Evolutionary conservation across 2,113 vertebrate species (phyloP).

Genomic region (Spizaetus ornatus): DNA sequence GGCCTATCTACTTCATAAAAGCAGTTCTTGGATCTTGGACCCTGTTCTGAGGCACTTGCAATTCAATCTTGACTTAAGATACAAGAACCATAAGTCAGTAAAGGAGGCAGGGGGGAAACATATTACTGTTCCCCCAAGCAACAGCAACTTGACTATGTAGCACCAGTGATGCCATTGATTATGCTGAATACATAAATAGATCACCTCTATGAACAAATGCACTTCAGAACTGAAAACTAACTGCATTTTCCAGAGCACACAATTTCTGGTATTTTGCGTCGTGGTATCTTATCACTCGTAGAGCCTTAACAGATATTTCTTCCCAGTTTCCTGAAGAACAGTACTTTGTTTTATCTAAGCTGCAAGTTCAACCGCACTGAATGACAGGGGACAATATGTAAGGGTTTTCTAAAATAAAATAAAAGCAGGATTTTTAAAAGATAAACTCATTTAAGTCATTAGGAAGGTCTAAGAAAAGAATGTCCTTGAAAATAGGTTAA

Average conservation of each 20-base stretch:
- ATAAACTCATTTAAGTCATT: neutral
- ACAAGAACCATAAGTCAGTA: neutral
- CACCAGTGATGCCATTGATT: neutral
- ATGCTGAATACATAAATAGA: neutral
- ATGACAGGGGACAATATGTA: neutral
- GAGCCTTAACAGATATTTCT: neutral
- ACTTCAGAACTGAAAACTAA: neutral
- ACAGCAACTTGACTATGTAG: neutral
- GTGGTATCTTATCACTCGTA: neutral
- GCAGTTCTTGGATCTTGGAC: neutral
- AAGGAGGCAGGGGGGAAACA: neutral
- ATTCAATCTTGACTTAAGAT: neutral
- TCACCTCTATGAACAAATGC: neutral
- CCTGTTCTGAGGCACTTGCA: neutral
- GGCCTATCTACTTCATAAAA: neutral
- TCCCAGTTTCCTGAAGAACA: neutral
- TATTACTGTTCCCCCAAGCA: neutral
- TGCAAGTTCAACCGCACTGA: neutral
- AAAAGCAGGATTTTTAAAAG: neutral
- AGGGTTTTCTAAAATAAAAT: neutral
- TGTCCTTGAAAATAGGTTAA: neutral
- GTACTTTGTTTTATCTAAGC: neutral
- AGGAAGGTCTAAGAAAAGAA: neutral
- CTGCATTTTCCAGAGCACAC: neutral
- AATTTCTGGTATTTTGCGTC: neutral